These are phyloP conservation scores for Crocuta crocuta DNA, from an alignment of 2,113 vertebrate species.

Conservation along the genomic window DNA sequence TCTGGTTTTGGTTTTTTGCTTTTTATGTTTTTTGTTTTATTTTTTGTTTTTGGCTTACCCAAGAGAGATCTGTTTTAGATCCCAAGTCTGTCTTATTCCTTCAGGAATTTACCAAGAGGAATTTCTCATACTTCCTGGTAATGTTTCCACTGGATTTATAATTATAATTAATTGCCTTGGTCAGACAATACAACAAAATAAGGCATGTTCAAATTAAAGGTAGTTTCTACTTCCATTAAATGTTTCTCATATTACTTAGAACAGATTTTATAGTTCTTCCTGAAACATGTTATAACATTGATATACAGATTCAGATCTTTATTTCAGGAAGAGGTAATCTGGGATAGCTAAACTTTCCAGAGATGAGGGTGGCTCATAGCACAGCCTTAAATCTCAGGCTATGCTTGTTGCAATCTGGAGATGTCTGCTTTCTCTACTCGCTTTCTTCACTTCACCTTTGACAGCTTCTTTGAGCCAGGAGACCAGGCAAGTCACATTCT, in stretches of 20 bases:
- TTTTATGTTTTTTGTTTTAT: neutral
- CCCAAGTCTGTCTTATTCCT: neutral
- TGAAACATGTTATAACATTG: neutral
- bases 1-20: neutral
- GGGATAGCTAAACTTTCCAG: neutral
- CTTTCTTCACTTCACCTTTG: neutral
- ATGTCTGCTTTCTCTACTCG: accelerated
- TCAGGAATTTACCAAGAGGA: conserved; percentile 3
- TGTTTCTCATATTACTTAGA: neutral
- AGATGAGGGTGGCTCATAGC: neutral
- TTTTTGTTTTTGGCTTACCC: neutral
- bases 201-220: neutral
- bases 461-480: neutral
- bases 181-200: conserved; percentile 5
- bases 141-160: neutral
- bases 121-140: conserved; percentile 18
- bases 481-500: neutral
- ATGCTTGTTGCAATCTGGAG: neutral
- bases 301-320: neutral
- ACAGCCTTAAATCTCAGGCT: neutral
- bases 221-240: neutral
- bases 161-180: conserved; percentile 32
- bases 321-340: neutral
- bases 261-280: neutral
- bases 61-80: conserved; percentile 37